These are phyloP conservation scores for Puma concolor DNA, from an alignment of 2,113 vertebrate species.

Conservation along the genomic window DNA sequence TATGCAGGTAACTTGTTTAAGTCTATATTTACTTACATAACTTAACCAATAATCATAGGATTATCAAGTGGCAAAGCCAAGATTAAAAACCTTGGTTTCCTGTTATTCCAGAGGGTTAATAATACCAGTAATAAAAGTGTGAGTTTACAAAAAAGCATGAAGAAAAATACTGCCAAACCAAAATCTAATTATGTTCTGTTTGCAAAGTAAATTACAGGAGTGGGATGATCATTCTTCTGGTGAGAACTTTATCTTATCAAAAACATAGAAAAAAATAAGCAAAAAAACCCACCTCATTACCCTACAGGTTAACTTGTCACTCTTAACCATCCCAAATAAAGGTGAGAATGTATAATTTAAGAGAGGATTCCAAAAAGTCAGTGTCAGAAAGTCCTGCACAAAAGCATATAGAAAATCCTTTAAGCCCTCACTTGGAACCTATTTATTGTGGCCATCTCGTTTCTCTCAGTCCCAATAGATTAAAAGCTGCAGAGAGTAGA, in stretches of 20 bases:
- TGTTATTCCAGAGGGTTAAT: constrained; percentile 8
- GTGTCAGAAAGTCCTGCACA: background rate
- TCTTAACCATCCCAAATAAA: background rate
- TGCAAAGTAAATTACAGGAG: background rate
- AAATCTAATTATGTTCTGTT: constrained; percentile 1
- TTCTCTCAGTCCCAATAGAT: background rate
- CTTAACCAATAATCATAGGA: background rate
- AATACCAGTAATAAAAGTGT: constrained; percentile 15
- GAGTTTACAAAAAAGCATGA: background rate
- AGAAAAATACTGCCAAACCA: constrained; percentile 18
- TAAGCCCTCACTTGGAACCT: background rate
- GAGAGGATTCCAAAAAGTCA: background rate
- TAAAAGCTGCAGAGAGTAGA: background rate
- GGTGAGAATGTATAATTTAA: background rate
- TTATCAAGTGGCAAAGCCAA: background rate
- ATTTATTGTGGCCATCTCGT: background rate
- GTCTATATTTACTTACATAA: background rate
- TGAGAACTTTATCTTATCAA: background rate
- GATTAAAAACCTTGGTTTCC: constrained; percentile 23
- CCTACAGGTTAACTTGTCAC: background rate
- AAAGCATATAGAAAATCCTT: background rate
- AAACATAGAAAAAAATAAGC: background rate
- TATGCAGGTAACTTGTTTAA: background rate
- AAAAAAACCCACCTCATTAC: background rate
- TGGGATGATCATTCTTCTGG: background rate